Base-by-base conservation (phyloP, 2,113 vertebrate genomes). In the Apodemus speciosus region DNA sequence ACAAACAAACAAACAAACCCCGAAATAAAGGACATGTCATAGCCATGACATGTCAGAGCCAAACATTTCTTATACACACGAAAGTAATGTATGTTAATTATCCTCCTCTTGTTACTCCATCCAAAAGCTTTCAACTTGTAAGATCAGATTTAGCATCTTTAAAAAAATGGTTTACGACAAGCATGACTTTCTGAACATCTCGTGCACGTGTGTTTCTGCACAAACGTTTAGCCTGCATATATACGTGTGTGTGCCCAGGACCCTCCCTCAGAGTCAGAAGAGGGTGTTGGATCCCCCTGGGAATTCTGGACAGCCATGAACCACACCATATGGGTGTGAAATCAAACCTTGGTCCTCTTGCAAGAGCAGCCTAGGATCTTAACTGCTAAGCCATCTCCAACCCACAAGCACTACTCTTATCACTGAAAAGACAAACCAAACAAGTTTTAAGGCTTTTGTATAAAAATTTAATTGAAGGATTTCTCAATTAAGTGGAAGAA, bases 401-500 rank as follows among this genome's bases (percentile, higher is more conserved):
- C 38, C n/a, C 23, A 40, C n/a, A 58, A 80, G n/a, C 4, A 38
- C 77, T 58, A 38, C 14, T 23, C 53, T 58, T 84, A 84, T 66
- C 38, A 84, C 0, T 77, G n/a, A 96, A 77, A 84, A 94, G 88
- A 71, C 9, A 72, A 3, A 38, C 15, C 18, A 43, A 21, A n/a
- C 21, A 85, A 83, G 35, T 66, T 88, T 92, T 64, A 23, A 92
- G 13, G 91, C 8, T 58, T 94, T 18, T 84, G 40, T 27, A 76
- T 64, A 72, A 77, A 96, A 94, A 38, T 72, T 77, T 56, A 94
- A 91, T 9, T 84, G 46, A 32, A 87, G 18, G 25, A 69, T 80
- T 90, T 69, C 90, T 93, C 49, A 92, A 86, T 1, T 90, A 64
- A 88, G 53, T 92, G 66, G 27, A 94, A 91, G 46, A 86, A 38